A percentile compares a stretch with the other conserved stretches of the same genome.
Conservation (phyloP, 2,888 invertebrate genomes). For the Plagodis pulveraria region DNA sequence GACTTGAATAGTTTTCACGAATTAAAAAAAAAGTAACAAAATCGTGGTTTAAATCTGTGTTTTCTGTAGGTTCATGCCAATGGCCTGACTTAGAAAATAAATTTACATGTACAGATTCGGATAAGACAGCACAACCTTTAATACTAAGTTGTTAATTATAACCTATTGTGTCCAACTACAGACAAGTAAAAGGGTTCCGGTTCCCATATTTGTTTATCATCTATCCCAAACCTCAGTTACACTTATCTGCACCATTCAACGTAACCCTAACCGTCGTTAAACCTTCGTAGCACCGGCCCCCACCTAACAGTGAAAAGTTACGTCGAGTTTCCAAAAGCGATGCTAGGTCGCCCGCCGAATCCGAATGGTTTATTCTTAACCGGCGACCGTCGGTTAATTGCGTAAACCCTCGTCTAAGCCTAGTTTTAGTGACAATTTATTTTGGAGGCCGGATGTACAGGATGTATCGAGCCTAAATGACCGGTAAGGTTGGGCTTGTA, state of each 20-base stretch:
- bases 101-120: too few relatives aligned
- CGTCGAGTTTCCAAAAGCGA: constrained; percentile 41
- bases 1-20: too few relatives aligned
- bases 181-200: neutral
- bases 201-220: constrained; percentile 18
- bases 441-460: constrained; percentile 60
- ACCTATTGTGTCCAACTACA: neutral
- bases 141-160: neutral
- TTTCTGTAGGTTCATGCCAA: too few relatives aligned
- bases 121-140: too few relatives aligned
- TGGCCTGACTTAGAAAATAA: too few relatives aligned
- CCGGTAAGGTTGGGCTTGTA: constrained; percentile 19
- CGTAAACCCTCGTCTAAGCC: constrained; percentile 79
- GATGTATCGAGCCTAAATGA: constrained; percentile 45
- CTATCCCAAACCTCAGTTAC: constrained; percentile 21
- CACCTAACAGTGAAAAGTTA: constrained; percentile 52
- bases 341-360: constrained; percentile 55
- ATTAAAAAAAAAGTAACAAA: too few relatives aligned
- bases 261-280: constrained; percentile 24
- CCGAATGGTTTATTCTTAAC: constrained; percentile 80
- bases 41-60: too few relatives aligned
- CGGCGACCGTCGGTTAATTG: constrained; percentile 68
- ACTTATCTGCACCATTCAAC: constrained; percentile 22
- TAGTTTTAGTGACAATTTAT: constrained; percentile 80
- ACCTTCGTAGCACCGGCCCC: constrained; percentile 31